These are phyloP conservation scores for Paracentrotus lividus DNA, from an alignment of 53 echinoderm and acorn worm genomes.

Conservation along the genomic window DNA sequence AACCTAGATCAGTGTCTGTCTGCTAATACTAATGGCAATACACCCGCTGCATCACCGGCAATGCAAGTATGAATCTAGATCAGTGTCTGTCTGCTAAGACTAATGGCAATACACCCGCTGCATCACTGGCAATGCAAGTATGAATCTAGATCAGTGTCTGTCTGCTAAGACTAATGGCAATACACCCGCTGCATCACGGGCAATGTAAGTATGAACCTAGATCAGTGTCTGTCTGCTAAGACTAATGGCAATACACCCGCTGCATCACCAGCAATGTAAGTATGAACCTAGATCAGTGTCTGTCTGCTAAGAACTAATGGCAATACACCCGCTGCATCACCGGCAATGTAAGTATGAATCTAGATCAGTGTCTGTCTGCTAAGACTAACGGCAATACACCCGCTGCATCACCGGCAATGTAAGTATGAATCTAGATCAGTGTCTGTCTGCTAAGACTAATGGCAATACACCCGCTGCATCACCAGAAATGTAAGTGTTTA, in stretches of 20 bases:
- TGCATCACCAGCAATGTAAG: conserved; percentile 58
- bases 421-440: conserved; percentile 82
- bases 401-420: conserved; percentile 61
- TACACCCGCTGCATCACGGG: conserved; percentile 48
- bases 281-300: conserved; percentile 72
- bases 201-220: conserved; percentile 75
- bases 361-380: conserved; percentile 80
- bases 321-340: conserved; percentile 39
- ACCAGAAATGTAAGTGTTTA: too few species aligned
- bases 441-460: conserved; percentile 62
- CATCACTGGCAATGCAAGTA: conserved; percentile 57
- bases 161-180: conserved; percentile 49
- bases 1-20: background rate
- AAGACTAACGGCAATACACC: conserved; percentile 45
- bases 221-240: conserved; percentile 74
- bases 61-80: too few species aligned
- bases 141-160: conserved; percentile 83
- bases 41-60: too few species aligned
- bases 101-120: conserved; percentile 20
- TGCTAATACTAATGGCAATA: too few species aligned
- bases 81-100: conserved; percentile 69
- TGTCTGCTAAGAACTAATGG: background rate
- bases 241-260: conserved; percentile 31
- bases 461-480: conserved; percentile 47
- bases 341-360: conserved; percentile 67